A percentile compares a stretch with the other conserved stretches of the same genome.
These are phyloP conservation scores for Xylota sylvarum DNA, from an alignment of 2,888 invertebrate genomes.

Conservation along the genomic window DNA sequence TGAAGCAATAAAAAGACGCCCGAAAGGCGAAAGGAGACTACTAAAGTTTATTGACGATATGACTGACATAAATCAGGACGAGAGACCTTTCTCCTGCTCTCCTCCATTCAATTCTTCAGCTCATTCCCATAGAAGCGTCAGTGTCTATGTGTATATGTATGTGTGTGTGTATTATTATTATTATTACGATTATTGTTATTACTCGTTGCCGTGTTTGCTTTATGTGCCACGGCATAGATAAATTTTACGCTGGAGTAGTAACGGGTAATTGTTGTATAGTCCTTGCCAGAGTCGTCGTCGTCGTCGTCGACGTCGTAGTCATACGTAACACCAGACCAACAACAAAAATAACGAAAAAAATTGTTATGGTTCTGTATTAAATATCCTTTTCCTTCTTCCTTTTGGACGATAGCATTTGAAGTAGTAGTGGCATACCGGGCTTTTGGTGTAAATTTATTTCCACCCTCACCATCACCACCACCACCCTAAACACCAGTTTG, in stretches of 20 bases:
- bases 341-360: slow-evolving; percentile 37
- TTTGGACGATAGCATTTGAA: slow-evolving; percentile 61
- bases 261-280: slow-evolving; percentile 72
- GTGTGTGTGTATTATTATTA: slow-evolving; percentile 70
- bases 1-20: slow-evolving; percentile 76
- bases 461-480: slow-evolving; percentile 4
- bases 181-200: slow-evolving; percentile 80
- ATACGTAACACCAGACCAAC: slow-evolving; percentile 20
- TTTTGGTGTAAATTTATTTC: slow-evolving; percentile 72
- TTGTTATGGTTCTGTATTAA: slow-evolving; percentile 63
- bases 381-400: slow-evolving; percentile 57
- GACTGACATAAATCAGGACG: slow-evolving; percentile 80
- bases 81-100: slow-evolving; percentile 53
- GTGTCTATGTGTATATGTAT: slow-evolving; percentile 36
- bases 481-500: not conserved
- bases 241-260: slow-evolving; percentile 78
- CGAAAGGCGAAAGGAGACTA: slow-evolving; percentile 71
- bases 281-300: slow-evolving; percentile 73
- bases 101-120: slow-evolving; percentile 3
- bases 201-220: slow-evolving; percentile 79
- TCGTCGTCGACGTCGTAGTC: slow-evolving; percentile 71
- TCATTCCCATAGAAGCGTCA: slow-evolving; percentile 7
- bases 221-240: slow-evolving; percentile 78
- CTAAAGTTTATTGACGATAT: slow-evolving; percentile 80
- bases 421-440: slow-evolving; percentile 47